Percentiles rank a stretch among this genome's conserved stretches.
Evolutionary conservation across 1,140 invertebrate species (phyloP).

Genomic region (Cydia splendana): DNA sequence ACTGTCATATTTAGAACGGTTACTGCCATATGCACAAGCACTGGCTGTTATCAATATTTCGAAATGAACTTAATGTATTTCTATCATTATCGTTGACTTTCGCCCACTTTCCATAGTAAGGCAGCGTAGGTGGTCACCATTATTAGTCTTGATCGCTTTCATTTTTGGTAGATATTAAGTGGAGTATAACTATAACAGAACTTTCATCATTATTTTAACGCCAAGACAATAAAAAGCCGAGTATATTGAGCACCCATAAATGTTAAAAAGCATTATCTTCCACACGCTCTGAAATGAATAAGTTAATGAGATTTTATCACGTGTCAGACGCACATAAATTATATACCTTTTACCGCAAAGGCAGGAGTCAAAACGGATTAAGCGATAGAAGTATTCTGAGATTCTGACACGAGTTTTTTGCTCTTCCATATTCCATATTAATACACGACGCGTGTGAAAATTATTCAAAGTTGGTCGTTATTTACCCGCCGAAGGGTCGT

Average conservation of each 20-base stretch:
- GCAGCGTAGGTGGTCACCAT: slow-evolving; percentile 9
- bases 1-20: not conserved
- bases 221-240: not conserved
- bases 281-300: slow-evolving; percentile 17
- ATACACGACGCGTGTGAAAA: slow-evolving; percentile 51
- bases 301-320: slow-evolving; percentile 27
- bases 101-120: slow-evolving; percentile 8
- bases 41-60: not conserved
- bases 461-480: slow-evolving; percentile 55
- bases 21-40: not conserved
- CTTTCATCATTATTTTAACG: not conserved
- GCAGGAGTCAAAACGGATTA: slow-evolving; percentile 32
- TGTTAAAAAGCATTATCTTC: slow-evolving; percentile 25
- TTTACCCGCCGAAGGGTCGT: slow-evolving; percentile 43
- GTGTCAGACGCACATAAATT: slow-evolving; percentile 21
- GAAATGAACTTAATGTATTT: slow-evolving; percentile 30
- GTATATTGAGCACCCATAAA: not conserved
- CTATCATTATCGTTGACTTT: slow-evolving; percentile 11
- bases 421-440: slow-evolving; percentile 56
- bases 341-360: slow-evolving; percentile 31
- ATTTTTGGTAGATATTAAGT: slow-evolving; percentile 17
- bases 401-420: slow-evolving; percentile 33
- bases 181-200: slow-evolving; percentile 1
- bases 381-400: slow-evolving; percentile 22
- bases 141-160: slow-evolving; percentile 26